Conservation (phyloP, 2,888 invertebrate species). For the Drosophila percnosoma region DNA sequence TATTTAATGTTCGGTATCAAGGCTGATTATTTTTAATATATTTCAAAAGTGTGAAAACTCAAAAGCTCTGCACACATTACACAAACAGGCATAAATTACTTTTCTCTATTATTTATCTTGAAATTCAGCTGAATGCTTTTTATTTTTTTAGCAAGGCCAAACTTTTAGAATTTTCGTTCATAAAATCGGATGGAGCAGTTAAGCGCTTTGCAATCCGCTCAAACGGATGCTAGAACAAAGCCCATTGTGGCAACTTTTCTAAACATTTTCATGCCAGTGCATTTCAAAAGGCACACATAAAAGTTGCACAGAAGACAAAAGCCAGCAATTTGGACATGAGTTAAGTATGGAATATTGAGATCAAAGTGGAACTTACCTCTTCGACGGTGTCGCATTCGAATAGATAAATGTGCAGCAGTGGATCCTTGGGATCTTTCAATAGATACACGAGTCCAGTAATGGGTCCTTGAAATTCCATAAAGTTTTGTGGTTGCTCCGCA, state of each 20-base stretch:
- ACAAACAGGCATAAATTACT: background rate
- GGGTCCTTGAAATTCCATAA: conserved; percentile 86
- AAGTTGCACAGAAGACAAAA: conserved; percentile 21
- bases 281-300: conserved; percentile 43
- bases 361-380: conserved; percentile 87
- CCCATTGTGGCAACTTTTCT: conserved; percentile 56
- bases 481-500: conserved; percentile 74
- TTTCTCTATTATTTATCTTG: background rate
- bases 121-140: conserved; percentile 14
- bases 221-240: conserved; percentile 27
- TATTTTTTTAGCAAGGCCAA: conserved; percentile 1
- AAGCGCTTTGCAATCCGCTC: conserved; percentile 34
- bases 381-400: conserved; percentile 88
- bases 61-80: background rate
- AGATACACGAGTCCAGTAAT: conserved; percentile 90
- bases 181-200: conserved; percentile 23
- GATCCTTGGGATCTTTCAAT: conserved; percentile 89
- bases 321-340: conserved; percentile 31
- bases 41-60: background rate
- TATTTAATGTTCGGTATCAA: background rate
- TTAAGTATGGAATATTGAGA: conserved; percentile 5
- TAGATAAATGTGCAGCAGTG: conserved; percentile 90
- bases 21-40: background rate
- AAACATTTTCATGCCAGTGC: conserved; percentile 59
- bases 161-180: conserved; percentile 21